Conservation (phyloP, 2,797 vertebrate genomes). For the Tragopan temminckii region DNA sequence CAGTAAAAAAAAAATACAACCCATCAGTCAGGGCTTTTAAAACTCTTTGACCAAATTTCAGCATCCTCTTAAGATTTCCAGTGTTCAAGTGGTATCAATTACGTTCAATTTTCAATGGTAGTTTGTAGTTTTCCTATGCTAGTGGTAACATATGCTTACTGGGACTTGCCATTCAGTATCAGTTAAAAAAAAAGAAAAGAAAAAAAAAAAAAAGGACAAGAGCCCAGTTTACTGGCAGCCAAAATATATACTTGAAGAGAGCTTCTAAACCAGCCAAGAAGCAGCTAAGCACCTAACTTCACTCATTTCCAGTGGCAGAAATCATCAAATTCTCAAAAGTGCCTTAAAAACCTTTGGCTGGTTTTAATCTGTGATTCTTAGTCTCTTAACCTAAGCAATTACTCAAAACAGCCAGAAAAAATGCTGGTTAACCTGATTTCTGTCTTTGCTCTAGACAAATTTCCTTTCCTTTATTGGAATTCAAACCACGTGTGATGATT, state of each 20-base stretch:
- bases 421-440: background rate
- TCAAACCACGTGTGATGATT: background rate
- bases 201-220: background rate
- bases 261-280: background rate
- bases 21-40: background rate
- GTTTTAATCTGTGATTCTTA: background rate
- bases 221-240: background rate
- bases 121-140: background rate
- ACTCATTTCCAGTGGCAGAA: background rate
- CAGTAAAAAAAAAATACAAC: no score
- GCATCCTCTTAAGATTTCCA: background rate
- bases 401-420: background rate
- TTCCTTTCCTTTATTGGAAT: background rate
- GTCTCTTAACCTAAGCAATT: background rate
- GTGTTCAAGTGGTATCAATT: background rate
- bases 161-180: background rate
- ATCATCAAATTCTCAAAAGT: accelerated
- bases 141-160: background rate
- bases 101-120: background rate
- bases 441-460: background rate
- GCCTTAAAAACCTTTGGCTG: background rate
- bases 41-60: background rate
- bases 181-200: background rate
- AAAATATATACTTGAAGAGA: background rate
- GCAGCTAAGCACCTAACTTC: background rate